Evolutionary conservation across 2,797 vertebrate genomes (phyloP).

Genomic region (Melanotaenia boesemani): DNA sequence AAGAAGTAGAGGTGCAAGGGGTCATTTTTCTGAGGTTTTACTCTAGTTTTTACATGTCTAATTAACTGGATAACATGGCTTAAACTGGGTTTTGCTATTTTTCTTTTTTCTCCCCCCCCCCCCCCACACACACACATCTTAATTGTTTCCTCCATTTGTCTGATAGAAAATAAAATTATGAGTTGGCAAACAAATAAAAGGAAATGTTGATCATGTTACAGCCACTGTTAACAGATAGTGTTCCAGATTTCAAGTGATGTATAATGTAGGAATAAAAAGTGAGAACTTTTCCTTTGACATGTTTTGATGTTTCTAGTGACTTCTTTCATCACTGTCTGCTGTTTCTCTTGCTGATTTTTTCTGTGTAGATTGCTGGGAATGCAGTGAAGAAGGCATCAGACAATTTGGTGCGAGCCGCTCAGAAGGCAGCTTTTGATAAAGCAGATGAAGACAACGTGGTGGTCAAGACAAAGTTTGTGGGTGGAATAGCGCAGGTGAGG

Average conservation of each 20-base stretch:
- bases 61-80: too few species aligned
- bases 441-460: constrained; percentile 94
- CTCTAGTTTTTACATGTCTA: too few species aligned
- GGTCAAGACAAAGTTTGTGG: constrained; percentile 98
- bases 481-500: constrained; percentile 96
- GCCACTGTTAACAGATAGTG: too few species aligned
- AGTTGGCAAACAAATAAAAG: too few species aligned
- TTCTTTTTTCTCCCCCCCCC: too few species aligned
- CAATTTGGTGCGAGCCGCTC: constrained; percentile 94
- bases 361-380: constrained; percentile 92
- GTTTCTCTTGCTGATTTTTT: constrained; percentile 5
- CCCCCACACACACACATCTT: too few species aligned
- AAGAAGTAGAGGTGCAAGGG: not conserved
- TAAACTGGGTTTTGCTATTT: too few species aligned
- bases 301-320: not conserved
- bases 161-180: too few species aligned
- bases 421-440: constrained; percentile 97
- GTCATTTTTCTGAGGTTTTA: too few species aligned
- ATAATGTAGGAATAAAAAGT: not conserved
- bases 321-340: not conserved
- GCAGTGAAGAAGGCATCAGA: constrained; percentile 97
- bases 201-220: too few species aligned
- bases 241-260: not conserved
- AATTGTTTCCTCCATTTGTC: too few species aligned
- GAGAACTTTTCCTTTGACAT: not conserved